Base-by-base conservation (phyloP, 2,113 vertebrate genomes). In the Sinocyclocheilus grahami region DNA sequence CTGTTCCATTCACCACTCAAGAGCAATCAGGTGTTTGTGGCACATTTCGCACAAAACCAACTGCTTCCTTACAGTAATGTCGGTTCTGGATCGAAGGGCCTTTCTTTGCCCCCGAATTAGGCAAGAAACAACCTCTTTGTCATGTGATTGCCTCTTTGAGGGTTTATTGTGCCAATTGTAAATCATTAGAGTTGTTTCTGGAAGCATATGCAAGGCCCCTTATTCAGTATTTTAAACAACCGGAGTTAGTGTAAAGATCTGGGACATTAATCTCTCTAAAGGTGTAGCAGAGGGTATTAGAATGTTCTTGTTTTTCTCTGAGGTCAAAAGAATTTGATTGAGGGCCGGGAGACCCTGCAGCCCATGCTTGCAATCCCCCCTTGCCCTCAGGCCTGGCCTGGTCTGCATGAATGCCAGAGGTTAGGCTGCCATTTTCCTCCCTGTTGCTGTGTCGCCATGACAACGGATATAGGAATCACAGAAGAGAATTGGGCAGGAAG, bases 241-340 rank as follows among this genome's bases (percentile, higher is more conserved):
- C 1, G 1, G 14, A 22, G 46, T 53, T 33, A 71, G 27, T 33
- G 46, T 63, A 51, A 53, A 53, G 63, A 71, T 82, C 48, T 51
- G 27, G 42, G 27, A 71, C 42, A 82, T 82, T 82, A 69, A 71
- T 82, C 65, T 82, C 27, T 9, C 46, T 71, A 71, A 82, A 82
- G 71, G 42, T 82, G 63, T 71, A 53, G 62, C 24, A 16, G 48
- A 53, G 95, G 95, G 95, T 92, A 94, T 94, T 95, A 95, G 95
- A 95, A 95, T 95, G 95, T 96, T 95, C 95, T 95, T 91, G 93
- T 96, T 96, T 53, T 96, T 95, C 95, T 96, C 95, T 91, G 65
- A 95, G 81, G 65, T 82, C 63, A 82, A 82, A 82, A 71, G 46
- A 82, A 71, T 82, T 82, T 82, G 81, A 82, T 82, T 85, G 69